These are phyloP conservation scores for Muscina levida DNA, from an alignment of 2,888 invertebrate species.

Conservation along the genomic window DNA sequence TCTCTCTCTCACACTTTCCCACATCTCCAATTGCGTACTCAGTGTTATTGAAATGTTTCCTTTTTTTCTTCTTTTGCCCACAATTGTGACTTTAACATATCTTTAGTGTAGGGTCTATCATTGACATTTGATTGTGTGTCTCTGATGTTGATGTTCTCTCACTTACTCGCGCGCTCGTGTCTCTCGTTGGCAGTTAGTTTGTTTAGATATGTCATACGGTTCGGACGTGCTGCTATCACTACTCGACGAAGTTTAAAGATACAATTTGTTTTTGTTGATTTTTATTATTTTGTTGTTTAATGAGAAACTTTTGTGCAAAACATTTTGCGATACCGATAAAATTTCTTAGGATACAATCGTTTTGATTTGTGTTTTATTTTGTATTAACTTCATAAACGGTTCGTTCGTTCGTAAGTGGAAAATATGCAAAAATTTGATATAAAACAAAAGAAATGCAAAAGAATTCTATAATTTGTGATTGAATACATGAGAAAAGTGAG, in stretches of 20 bases:
- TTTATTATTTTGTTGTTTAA: slow-evolving; percentile 21
- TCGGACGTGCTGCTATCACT: slow-evolving; percentile 49
- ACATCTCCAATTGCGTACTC: background rate
- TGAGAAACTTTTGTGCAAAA: background rate
- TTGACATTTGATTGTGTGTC: slow-evolving; percentile 58
- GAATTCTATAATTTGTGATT: background rate
- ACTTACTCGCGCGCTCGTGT: background rate
- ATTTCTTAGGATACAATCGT: too few species aligned
- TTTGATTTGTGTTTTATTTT: too few species aligned
- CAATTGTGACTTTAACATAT: background rate
- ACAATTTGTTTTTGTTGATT: slow-evolving; percentile 7
- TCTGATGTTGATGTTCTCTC: slow-evolving; percentile 37
- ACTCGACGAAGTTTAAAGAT: background rate
- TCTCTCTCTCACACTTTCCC: slow-evolving; percentile 4
- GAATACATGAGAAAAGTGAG: slow-evolving; percentile 5
- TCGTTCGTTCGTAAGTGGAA: too few species aligned
- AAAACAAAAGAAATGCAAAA: background rate
- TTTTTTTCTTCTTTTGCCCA: slow-evolving; percentile 46
- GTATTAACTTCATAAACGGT: too few species aligned
- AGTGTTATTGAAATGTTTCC: slow-evolving; percentile 55
- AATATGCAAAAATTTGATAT: too few species aligned
- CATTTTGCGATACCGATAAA: background rate
- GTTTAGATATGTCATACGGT: slow-evolving; percentile 62
- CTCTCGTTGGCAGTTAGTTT: slow-evolving; percentile 51
- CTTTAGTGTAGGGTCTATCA: background rate